Conservation (phyloP, 2,113 vertebrate species). For the Gulo gulo region DNA sequence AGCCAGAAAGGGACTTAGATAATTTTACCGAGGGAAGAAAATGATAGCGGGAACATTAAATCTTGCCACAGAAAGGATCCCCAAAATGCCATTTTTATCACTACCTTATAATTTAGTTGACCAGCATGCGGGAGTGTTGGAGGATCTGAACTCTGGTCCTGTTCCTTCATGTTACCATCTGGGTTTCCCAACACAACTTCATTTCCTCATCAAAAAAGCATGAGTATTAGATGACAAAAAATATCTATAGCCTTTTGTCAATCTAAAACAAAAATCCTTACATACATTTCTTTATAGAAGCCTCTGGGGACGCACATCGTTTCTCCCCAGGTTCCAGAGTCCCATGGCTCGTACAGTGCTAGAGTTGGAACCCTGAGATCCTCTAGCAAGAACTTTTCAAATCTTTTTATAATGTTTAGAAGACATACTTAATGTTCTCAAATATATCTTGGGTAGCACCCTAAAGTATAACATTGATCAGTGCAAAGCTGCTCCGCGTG, state of each 20-base stretch:
- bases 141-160: not conserved
- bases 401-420: not conserved
- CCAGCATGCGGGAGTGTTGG: not conserved
- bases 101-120: not conserved
- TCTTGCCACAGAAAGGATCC: not conserved
- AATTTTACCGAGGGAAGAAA: not conserved
- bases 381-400: not conserved
- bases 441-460: not conserved
- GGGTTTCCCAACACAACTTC: not conserved
- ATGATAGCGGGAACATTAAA: not conserved
- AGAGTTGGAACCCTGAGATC: not conserved
- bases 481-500: not conserved
- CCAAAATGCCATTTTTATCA: not conserved
- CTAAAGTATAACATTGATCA: not conserved
- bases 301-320: not conserved
- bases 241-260: not conserved
- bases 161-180: not conserved
- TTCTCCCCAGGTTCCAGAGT: not conserved
- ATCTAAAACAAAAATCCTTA: not conserved
- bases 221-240: not conserved
- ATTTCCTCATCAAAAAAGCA: not conserved
- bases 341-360: too few species aligned
- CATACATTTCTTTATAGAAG: not conserved
- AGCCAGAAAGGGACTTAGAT: not conserved
- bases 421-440: not conserved